Base-by-base conservation (phyloP, 1,140 invertebrate genomes). In the Lordiphosa collinella region DNA sequence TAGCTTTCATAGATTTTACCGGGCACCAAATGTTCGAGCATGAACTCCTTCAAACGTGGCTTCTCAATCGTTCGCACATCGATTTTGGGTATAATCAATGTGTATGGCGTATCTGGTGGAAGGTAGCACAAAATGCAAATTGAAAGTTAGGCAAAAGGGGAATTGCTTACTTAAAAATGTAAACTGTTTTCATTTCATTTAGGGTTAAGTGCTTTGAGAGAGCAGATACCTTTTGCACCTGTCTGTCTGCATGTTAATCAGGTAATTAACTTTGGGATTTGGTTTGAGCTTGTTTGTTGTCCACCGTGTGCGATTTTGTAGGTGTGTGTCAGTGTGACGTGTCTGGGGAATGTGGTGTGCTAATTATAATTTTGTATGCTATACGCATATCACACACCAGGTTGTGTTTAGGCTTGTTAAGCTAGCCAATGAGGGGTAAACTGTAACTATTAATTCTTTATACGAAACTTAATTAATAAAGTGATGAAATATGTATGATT, bases 1-100 rank as follows among this genome's bases (percentile, higher is more conserved):
- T 91, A 87, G n/a, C 91, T 91, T 48, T 90, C 90, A 53, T 91
- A 90, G 37, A 90, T 87, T 56, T 89, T 89, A 35, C 91, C 90
- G 2, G 89, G 86, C 31, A 92, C 89, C 56, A 92, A 89, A 75
- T 92, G 92, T 51, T 92, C 91, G 57, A 92, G 70, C 44, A 92
- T 87, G 46, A 92, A 88, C 57, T 90, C 90, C 67, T 91, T 92
- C 3, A 92, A 71, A 11, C 82, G 88, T 16, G 90, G 89, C 32
- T 89, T 88, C 44, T 90, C 89, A 52, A 90, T 89, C 12, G 76
- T 89, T 10, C 89, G 90, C 46, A 90, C 89, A 86, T 92, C 86
- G 53, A 89, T 92, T 73, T 89, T 88, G 9, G 92, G 92, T 47
- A 92, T 90, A 61, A 92, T 89, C 61, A 92, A 90, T 60, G 92